These are phyloP conservation scores for Bombus consobrinus DNA, from an alignment of 1,140 invertebrate genomes.

Conservation along the genomic window DNA sequence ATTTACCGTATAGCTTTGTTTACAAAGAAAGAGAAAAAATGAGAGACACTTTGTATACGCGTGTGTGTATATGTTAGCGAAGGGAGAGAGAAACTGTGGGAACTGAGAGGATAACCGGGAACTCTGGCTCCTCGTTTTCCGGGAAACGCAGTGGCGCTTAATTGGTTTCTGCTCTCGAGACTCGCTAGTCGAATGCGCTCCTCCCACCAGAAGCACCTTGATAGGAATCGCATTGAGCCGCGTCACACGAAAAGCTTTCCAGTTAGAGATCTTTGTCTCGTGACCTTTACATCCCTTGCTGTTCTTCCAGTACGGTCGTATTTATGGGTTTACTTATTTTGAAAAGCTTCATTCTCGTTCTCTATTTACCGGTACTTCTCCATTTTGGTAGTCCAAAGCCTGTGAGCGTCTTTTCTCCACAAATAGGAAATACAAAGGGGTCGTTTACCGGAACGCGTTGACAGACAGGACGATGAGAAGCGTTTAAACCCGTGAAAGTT, in stretches of 20 bases:
- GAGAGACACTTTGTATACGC: background rate
- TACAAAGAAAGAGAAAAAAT: background rate
- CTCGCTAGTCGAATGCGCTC: conserved; percentile 35
- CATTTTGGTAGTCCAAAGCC: background rate
- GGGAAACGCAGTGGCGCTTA: conserved; percentile 57
- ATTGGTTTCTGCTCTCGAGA: conserved; percentile 60
- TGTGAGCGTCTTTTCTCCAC: background rate
- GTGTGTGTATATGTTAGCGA: background rate
- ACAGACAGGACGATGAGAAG: background rate
- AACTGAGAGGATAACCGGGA: conserved; percentile 53
- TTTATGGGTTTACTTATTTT: conserved; percentile 10
- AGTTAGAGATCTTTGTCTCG: conserved; percentile 24
- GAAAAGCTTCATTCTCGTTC: background rate
- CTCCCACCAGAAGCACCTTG: conserved; percentile 32
- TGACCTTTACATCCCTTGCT: background rate
- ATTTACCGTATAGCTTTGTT: background rate
- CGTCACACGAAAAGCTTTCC: conserved; percentile 25
- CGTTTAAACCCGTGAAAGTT: conserved; percentile 23
- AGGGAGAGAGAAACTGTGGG: conserved; percentile 49
- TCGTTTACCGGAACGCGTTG: background rate
- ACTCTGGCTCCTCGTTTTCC: conserved; percentile 48
- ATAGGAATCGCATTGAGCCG: conserved; percentile 39
- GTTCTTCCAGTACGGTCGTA: background rate
- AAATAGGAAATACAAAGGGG: background rate
- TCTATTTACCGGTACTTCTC: background rate